These are phyloP conservation scores for Meloe dianella DNA, from an alignment of 2,888 invertebrate genomes.

Conservation along the genomic window DNA sequence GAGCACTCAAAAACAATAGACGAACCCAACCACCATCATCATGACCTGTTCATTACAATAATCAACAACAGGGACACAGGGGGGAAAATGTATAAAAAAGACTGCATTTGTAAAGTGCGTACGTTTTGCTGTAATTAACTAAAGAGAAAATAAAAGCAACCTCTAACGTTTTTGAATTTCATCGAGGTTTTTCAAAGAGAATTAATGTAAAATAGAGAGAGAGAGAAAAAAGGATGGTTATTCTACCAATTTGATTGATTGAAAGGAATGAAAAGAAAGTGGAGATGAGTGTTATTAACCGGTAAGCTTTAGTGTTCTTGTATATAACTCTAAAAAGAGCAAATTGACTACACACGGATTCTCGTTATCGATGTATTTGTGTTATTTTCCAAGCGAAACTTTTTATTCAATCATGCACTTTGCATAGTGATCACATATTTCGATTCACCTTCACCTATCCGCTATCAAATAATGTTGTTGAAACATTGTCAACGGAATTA, in stretches of 20 bases:
- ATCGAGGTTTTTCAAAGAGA: not conserved
- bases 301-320: no score
- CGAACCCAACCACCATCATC: not conserved
- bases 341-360: constrained; percentile 43
- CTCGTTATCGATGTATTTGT: constrained; percentile 16
- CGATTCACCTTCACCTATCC: not conserved
- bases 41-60: not conserved
- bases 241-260: not conserved
- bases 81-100: not conserved
- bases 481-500: not conserved
- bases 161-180: not conserved
- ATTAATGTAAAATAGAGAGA: not conserved
- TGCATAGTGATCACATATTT: constrained; percentile 39
- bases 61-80: not conserved
- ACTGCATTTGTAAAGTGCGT: no score
- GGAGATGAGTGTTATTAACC: not conserved
- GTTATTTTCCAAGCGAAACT: constrained; percentile 39
- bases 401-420: constrained; percentile 42
- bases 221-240: not conserved
- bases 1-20: constrained; percentile 13
- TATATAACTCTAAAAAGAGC: constrained; percentile 23
- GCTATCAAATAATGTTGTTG: not conserved
- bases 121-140: not conserved
- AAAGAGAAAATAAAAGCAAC: not conserved
- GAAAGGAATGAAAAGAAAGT: constrained; percentile 33